These are phyloP conservation scores for Schizotus pectinicornis DNA, from an alignment of 2,888 invertebrate genomes.

Conservation along the genomic window DNA sequence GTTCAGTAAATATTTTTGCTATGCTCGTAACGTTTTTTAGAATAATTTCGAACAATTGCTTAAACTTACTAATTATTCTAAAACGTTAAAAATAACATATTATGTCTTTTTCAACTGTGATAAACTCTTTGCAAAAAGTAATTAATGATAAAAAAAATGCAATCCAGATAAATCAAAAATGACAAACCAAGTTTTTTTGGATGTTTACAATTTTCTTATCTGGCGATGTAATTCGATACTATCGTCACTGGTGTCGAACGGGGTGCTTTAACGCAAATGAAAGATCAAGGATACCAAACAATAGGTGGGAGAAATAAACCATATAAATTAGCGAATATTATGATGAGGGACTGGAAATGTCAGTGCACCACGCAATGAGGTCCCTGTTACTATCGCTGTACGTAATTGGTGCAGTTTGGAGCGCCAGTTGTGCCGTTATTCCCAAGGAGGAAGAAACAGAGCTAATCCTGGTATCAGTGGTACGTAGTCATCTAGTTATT, in stretches of 20 bases:
- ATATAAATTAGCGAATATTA: slow-evolving; percentile 11
- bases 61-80: too few species aligned
- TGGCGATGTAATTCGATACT: not conserved
- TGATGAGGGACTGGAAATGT: not conserved
- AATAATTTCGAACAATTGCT: too few species aligned
- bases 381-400: not conserved
- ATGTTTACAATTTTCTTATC: too few species aligned
- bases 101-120: too few species aligned
- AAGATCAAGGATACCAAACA: not conserved
- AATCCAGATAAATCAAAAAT: too few species aligned
- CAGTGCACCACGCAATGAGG: slow-evolving; percentile 4
- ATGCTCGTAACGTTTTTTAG: too few species aligned
- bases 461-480: slow-evolving; percentile 21
- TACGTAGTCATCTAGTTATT: slow-evolving; percentile 6
- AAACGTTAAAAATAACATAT: too few species aligned
- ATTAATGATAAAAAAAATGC: too few species aligned
- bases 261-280: not conserved
- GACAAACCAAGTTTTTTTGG: too few species aligned
- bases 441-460: slow-evolving; percentile 7
- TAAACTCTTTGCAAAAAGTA: too few species aligned
- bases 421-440: not conserved
- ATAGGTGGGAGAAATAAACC: slow-evolving; percentile 20
- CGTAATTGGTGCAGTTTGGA: not conserved
- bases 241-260: not conserved
- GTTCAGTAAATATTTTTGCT: too few species aligned